Evolutionary conservation across 2,888 invertebrate species (phyloP), one percentile per base, ranked within the genome.

Genomic region (Quadriops clusia): DNA sequence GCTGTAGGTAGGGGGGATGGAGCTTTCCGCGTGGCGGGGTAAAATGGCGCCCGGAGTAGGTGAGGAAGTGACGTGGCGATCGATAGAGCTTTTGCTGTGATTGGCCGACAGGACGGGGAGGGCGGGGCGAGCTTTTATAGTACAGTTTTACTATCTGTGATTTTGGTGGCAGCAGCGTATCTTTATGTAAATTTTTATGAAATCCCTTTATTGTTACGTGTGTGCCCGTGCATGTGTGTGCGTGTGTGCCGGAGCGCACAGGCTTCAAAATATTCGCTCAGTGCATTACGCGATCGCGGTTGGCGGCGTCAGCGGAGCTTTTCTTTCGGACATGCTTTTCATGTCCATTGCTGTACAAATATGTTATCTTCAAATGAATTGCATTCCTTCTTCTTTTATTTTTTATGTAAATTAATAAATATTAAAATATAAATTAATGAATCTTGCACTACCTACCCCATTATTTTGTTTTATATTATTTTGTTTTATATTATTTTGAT

Each of bases 41-140:
- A 57, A 55, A 56, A 58, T 58, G 58, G 58, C 57, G 56, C 48
- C 56, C 43, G 43, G 41, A 39, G 53, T 53, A 53, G 53, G 53
- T 49, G 49, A 52, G 51, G 51, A 54, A 55, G 54, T 56, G 58
- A 58, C 57, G 57, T 54, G 48, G 49, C 53, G 60, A 61, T 61
- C 61, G 60, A 61, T 61, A 61, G 46, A 48, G 50, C 54, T 42
- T 49, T 47, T 46, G 41, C 49, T 48, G 46, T 51, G 56, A 60
- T 60, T 60, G 60, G 60, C 42, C 48, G 49, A 47, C 38, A 45
- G 44, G 45, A 44, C 43, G 44, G 44, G 33, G 45, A 45, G 53
- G 51, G 49, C 47, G 52, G 47, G 51, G 47, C 41, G 45, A 47
- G 42, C 40, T 41, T 43, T 45, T 47, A 44, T 46, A 50, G 47